Evolutionary conservation across 2,888 invertebrate species (phyloP), one percentile per base, ranked within the genome.

Genomic region (Lordiphosa fenestrarum): DNA sequence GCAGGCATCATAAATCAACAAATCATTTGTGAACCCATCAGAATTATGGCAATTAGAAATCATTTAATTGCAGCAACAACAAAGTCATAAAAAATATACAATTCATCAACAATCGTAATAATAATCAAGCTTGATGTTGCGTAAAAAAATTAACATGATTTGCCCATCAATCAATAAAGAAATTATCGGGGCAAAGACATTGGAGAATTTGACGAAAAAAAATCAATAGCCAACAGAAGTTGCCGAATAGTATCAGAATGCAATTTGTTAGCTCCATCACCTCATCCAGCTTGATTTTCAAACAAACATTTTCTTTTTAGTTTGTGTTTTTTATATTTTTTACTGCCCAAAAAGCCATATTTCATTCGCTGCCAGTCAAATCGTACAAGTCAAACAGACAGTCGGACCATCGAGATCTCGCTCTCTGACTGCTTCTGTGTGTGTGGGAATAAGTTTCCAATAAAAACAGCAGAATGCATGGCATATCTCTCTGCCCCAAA

Each of bases 1-100:
- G 56, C 13, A 59, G 76, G 41, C 56, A 59, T 83, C 73, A 80
- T 80, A 85, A 80, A 80, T 80, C 86, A 84, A 66, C 52, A 73
- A 85, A 84, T 81, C 84, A 84, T 84, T 70, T 62, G 30, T 30
- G 30, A 30, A 30, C 30, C 30, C 30, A 30, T 30, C 49, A 60
- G 55, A 52, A 57, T 59, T 62, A 65, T 58, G 40, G 73, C 84
- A 80, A 80, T 85, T 85, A 82, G 86, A 77, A 85, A 80, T 66
- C 86, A 83, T 85, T 85, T 85, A 84, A 86, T 86, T 85, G 84
- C 73, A 75, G 66, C 69, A 85, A 81, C 81, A 86, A 84, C 81
- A 86, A 84, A 84, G 69, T 73, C 84, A 84, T 86, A 83, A 77
- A 80, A 60, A 39, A 54, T 47, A 50, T 49, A 49, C 53, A 59